Percentiles rank a stretch among this genome's conserved stretches.
Evolutionary conservation across 1,140 invertebrate genomes (phyloP).

Genomic region (Brachionus manjavacas): DNA sequence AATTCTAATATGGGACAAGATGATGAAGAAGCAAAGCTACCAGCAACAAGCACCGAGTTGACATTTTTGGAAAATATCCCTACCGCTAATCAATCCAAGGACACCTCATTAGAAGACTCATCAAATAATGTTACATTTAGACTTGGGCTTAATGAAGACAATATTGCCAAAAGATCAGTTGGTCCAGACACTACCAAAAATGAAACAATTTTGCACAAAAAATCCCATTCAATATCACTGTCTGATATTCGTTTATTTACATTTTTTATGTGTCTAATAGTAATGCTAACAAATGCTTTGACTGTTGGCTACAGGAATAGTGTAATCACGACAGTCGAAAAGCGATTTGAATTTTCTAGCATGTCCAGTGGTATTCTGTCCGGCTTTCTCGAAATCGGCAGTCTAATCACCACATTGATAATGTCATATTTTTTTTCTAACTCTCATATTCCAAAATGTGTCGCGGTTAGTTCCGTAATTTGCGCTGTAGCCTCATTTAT

Average conservation of each 20-base stretch:
- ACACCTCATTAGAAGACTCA: conserved; percentile 45
- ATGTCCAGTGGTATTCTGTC: conserved; percentile 83
- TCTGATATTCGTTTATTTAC: conserved; percentile 74
- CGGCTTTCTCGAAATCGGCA: conserved; percentile 89
- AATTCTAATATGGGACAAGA: background rate
- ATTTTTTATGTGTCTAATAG: conserved; percentile 79
- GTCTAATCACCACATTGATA: conserved; percentile 85
- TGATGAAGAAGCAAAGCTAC: background rate
- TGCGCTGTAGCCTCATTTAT: conserved; percentile 79
- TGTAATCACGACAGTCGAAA: conserved; percentile 92
- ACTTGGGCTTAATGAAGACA: background rate
- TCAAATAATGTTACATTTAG: background rate
- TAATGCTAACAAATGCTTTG: conserved; percentile 65
- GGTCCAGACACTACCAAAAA: conserved; percentile 42
- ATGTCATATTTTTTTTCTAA: conserved; percentile 88
- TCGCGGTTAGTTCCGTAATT: conserved; percentile 78
- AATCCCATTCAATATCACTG: background rate
- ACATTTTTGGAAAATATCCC: conserved; percentile 13
- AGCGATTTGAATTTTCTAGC: conserved; percentile 88
- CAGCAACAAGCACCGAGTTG: conserved; percentile 18
- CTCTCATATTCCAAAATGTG: conserved; percentile 90
- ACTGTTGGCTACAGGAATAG: conserved; percentile 76
- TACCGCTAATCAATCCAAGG: background rate
- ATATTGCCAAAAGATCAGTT: conserved; percentile 17
- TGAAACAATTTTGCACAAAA: conserved; percentile 45